Conservation (phyloP, 2,888 invertebrate species). For the Drosophila cyrtoloma region DNA sequence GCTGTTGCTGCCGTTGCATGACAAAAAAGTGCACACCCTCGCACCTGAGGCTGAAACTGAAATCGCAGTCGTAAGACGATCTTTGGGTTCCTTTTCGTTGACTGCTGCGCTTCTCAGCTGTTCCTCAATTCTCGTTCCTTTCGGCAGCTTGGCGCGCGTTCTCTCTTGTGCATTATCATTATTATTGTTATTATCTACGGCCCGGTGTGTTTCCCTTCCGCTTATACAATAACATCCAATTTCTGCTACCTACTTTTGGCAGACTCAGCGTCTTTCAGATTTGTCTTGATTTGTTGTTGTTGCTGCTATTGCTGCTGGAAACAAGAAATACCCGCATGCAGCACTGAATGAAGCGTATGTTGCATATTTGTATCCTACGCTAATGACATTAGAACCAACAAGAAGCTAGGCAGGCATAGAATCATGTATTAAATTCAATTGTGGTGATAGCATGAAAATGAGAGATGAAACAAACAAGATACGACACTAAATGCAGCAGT, state of each 20-base stretch:
- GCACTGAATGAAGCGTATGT: slow-evolving; percentile 46
- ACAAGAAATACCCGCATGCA: slow-evolving; percentile 69
- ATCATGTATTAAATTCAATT: slow-evolving; percentile 7
- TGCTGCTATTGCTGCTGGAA: slow-evolving; percentile 22
- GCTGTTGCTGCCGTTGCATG: slow-evolving; percentile 47
- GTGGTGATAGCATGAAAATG: slow-evolving; percentile 5
- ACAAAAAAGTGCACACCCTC: slow-evolving; percentile 74
- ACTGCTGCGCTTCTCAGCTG: slow-evolving; percentile 43
- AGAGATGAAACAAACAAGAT: background rate
- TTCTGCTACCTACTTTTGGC: slow-evolving; percentile 67
- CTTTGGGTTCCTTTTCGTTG: slow-evolving; percentile 34
- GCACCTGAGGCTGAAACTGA: slow-evolving; percentile 74
- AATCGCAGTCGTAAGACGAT: slow-evolving; percentile 71
- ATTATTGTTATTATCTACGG: slow-evolving; percentile 81
- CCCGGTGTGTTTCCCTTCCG: slow-evolving; percentile 79
- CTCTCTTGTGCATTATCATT: slow-evolving; percentile 54
- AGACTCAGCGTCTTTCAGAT: slow-evolving; percentile 55
- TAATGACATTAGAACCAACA: slow-evolving; percentile 61
- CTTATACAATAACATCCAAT: slow-evolving; percentile 82
- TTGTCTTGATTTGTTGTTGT: slow-evolving; percentile 60
- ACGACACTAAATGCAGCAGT: background rate
- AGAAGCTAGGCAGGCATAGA: background rate
- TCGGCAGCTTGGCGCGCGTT: slow-evolving; percentile 65
- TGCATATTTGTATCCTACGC: slow-evolving; percentile 67
- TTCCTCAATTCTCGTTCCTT: slow-evolving; percentile 30